These are phyloP conservation scores for Branchinecta lynchi DNA, from an alignment of 1,140 invertebrate species.

Conservation along the genomic window DNA sequence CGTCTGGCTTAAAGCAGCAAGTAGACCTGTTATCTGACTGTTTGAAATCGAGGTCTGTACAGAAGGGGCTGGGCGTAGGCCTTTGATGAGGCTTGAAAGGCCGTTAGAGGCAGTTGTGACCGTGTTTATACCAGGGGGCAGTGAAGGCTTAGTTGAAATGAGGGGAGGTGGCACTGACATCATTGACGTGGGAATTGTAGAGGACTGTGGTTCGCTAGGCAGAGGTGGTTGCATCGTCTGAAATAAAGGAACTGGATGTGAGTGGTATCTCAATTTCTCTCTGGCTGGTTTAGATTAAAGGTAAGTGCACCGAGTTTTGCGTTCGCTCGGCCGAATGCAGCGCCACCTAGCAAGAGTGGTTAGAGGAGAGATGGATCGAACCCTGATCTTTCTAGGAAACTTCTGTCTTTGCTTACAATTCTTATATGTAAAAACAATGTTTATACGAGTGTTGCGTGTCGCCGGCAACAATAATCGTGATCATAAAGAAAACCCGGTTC, in stretches of 20 bases:
- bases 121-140: not conserved
- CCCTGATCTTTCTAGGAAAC: too few species aligned
- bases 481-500: too few species aligned
- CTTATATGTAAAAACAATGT: too few species aligned
- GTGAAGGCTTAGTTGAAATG: not conserved
- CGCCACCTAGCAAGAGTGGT: too few species aligned
- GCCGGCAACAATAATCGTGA: too few species aligned
- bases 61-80: not conserved
- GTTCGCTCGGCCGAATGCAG: too few species aligned
- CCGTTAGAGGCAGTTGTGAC: not conserved
- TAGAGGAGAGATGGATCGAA: too few species aligned
- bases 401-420: too few species aligned
- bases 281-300: too few species aligned
- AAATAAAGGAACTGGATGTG: not conserved
- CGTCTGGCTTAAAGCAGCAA: not conserved
- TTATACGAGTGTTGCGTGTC: too few species aligned
- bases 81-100: not conserved
- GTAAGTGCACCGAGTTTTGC: too few species aligned
- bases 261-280: too few species aligned
- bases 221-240: not conserved
- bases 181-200: not conserved
- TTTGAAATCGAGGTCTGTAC: not conserved
- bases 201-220: not conserved
- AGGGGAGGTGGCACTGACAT: not conserved
- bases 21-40: not conserved